Percentiles rank a stretch among this genome's conserved stretches.
phyloP scores from a whole-genome alignment of 2,113 vertebrate genomes.

The Nesoenas mayeri region DNA sequence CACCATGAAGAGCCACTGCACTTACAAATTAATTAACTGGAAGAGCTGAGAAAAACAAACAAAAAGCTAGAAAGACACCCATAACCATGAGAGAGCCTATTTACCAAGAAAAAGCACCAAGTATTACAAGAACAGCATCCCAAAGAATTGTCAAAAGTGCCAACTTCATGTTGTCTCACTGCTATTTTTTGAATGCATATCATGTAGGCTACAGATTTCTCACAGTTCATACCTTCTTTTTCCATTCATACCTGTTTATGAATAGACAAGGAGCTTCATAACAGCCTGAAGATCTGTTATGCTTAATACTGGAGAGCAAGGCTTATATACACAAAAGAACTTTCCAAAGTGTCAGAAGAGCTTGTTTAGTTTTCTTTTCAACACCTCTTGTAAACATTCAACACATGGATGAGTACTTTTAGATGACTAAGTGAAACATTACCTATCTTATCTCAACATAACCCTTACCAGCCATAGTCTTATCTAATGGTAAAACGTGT shows the following conservation, averaged over 20 bases:
- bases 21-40: background rate
- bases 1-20: background rate
- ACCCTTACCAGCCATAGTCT: background rate
- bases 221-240: background rate
- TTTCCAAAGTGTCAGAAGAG: background rate
- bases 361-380: background rate
- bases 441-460: background rate
- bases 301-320: background rate
- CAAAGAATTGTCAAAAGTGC: background rate
- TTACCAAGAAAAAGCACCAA: background rate
- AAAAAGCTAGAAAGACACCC: background rate
- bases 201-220: background rate
- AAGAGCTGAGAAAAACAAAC: background rate
- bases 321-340: background rate
- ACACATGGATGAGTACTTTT: background rate
- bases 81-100: background rate
- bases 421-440: background rate
- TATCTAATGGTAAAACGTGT: background rate
- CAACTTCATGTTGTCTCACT: background rate
- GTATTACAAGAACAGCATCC: background rate
- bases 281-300: background rate
- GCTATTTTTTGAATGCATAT: background rate
- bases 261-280: background rate
- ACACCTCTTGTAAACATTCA: background rate
- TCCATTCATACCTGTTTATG: background rate